Evolutionary conservation across 1,140 invertebrate species (phyloP).

Genomic region (Drosophila serrata): DNA sequence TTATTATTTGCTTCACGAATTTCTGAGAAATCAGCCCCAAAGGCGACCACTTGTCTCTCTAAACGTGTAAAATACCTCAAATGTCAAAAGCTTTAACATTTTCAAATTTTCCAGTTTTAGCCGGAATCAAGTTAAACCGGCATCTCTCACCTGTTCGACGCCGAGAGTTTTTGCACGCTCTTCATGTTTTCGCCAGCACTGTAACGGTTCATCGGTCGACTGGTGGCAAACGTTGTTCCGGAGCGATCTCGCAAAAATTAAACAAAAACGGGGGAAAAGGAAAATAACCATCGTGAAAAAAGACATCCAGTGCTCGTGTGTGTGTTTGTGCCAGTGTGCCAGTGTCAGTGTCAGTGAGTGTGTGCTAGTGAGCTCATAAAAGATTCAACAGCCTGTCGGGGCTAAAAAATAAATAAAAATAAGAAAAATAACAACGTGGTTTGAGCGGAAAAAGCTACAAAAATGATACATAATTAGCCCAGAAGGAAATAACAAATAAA

Average conservation of each 20-base stretch:
- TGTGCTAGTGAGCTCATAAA: conserved; percentile 62
- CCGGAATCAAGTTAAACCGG: no score
- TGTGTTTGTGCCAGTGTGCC: conserved; percentile 4
- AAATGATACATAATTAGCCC: conserved; percentile 46
- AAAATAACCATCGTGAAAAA: conserved; percentile 63
- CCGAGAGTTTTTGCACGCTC: no score
- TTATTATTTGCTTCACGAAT: no score
- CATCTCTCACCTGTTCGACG: no score
- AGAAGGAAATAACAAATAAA: conserved; percentile 21
- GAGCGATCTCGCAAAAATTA: conserved; percentile 16
- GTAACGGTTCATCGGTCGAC: no score
- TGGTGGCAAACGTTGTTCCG: conserved; percentile 30
- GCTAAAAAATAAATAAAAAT: conserved; percentile 46
- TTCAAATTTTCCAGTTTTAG: no score
- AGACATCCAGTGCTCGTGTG: conserved; percentile 25
- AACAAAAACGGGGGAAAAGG: conserved; percentile 29
- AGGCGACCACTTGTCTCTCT: no score
- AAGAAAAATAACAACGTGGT: conserved; percentile 45
- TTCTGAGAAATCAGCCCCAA: no score
- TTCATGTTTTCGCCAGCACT: no score
- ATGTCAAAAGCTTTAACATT: no score
- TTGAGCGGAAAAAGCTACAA: conserved; percentile 6
- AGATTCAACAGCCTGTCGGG: conserved; percentile 74
- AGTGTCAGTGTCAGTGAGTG: conserved; percentile 28
- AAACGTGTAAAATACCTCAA: no score